These are phyloP conservation scores for Corella eumyota DNA, from an alignment of 23 tunicate genomes.

Conservation along the genomic window DNA sequence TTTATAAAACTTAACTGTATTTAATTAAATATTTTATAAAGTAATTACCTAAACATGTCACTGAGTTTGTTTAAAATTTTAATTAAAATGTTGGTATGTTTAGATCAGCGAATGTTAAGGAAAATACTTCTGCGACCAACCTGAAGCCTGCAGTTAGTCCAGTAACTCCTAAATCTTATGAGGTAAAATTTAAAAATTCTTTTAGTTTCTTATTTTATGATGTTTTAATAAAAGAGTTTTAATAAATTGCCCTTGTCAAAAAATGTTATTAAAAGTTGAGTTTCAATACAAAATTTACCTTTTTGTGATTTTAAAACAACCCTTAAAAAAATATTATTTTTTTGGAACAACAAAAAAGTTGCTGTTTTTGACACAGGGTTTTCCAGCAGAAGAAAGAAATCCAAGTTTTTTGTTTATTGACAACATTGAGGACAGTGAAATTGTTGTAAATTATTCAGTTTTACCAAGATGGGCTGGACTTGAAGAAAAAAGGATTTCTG, in stretches of 20 bases:
- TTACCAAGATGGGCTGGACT: slow-evolving; percentile 76
- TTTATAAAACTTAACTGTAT: not conserved
- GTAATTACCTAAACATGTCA: too few relatives aligned
- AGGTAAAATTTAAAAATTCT: slow-evolving; percentile 7
- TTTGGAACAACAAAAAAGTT: too few relatives aligned
- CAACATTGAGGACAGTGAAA: slow-evolving; percentile 39
- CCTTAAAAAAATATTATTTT: too few relatives aligned
- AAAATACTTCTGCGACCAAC: slow-evolving; percentile 44
- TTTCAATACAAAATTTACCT: too few relatives aligned
- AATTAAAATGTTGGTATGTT: not conserved
- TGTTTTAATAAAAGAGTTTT: not conserved
- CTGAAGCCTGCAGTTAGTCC: slow-evolving; percentile 9
- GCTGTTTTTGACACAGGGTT: slow-evolving; percentile 34
- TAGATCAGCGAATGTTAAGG: slow-evolving; percentile 56
- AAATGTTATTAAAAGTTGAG: too few relatives aligned
- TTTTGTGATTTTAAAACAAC: too few relatives aligned
- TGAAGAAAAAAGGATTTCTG: slow-evolving; percentile 63
- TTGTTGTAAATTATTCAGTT: slow-evolving; percentile 53
- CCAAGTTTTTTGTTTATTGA: slow-evolving; percentile 78
- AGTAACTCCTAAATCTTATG: slow-evolving; percentile 24
- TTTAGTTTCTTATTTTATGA: not conserved
- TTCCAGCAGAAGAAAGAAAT: slow-evolving; percentile 36
- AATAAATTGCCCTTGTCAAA: too few relatives aligned
- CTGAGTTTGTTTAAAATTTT: not conserved
- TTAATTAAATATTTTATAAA: too few relatives aligned